Percentiles rank a stretch among this genome's conserved stretches.
These are phyloP conservation scores for Byasa hedistus DNA, from an alignment of 2,888 invertebrate genomes.

Conservation along the genomic window DNA sequence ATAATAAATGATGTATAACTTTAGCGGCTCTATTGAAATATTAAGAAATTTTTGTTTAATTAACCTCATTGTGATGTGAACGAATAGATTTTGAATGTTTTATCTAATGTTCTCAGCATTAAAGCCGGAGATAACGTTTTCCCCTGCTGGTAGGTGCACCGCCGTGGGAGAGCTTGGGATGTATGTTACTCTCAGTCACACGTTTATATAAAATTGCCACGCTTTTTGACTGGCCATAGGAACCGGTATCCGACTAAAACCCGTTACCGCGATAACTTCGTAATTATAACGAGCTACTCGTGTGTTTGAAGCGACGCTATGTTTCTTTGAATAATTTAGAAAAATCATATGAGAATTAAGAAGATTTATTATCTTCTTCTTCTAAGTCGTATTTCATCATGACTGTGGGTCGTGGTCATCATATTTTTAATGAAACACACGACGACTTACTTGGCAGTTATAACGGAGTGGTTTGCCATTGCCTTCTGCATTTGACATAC, in stretches of 20 bases:
- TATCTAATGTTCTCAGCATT: slow-evolving; percentile 27
- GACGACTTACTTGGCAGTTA: too few species aligned
- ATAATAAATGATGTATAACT: neutral
- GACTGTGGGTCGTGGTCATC: too few species aligned
- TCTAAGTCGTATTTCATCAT: too few species aligned
- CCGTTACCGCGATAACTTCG: slow-evolving; percentile 45
- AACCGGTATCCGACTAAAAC: slow-evolving; percentile 43
- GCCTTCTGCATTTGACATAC: too few species aligned
- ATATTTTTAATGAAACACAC: too few species aligned
- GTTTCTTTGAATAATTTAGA: neutral
- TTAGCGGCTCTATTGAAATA: neutral
- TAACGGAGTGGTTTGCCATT: too few species aligned
- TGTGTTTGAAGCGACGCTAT: neutral
- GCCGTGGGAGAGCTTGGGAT: slow-evolving; percentile 21
- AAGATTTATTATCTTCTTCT: too few species aligned
- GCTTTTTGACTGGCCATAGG: slow-evolving; percentile 49
- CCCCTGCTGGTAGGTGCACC: slow-evolving; percentile 1
- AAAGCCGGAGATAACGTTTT: slow-evolving; percentile 15
- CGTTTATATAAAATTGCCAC: slow-evolving; percentile 43
- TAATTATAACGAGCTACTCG: slow-evolving; percentile 32
- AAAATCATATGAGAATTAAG: neutral
- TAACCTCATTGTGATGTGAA: slow-evolving; percentile 7
- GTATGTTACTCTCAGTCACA: slow-evolving; percentile 30
- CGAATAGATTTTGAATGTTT: slow-evolving; percentile 22
- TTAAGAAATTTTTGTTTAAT: neutral